Evolutionary conservation across 2,888 invertebrate genomes (phyloP).

Genomic region (Drosophila paramelanica): DNA sequence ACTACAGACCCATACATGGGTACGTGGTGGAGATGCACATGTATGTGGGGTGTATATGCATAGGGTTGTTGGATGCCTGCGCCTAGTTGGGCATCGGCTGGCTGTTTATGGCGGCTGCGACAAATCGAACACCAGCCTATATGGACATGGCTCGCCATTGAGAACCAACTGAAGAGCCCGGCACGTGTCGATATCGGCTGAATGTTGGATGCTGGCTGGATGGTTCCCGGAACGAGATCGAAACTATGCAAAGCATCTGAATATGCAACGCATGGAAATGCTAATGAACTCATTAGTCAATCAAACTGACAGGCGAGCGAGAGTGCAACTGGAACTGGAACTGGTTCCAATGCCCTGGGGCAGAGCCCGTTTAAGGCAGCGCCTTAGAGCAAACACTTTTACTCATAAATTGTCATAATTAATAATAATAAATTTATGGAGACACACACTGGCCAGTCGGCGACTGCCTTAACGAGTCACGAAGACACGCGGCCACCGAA

Average conservation of each 20-base stretch:
- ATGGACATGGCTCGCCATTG: constrained; percentile 58
- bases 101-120: constrained; percentile 55
- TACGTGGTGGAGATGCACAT: not conserved
- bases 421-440: constrained; percentile 74
- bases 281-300: constrained; percentile 62
- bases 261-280: constrained; percentile 42
- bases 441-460: constrained; percentile 31
- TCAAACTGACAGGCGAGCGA: constrained; percentile 17
- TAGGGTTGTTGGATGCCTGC: constrained; percentile 22
- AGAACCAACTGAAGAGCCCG: constrained; percentile 45
- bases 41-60: constrained; percentile 9
- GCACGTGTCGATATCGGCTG: constrained; percentile 43
- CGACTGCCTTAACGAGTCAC: constrained; percentile 47
- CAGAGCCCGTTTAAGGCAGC: constrained; percentile 40
- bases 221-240: constrained; percentile 36
- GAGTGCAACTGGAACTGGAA: constrained; percentile 13
- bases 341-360: constrained; percentile 33
- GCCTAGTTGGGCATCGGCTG: constrained; percentile 40
- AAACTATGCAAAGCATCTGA: constrained; percentile 40
- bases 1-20: not conserved
- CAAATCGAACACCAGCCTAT: constrained; percentile 68
- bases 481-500: constrained; percentile 41
- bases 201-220: not conserved
- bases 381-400: constrained; percentile 61
- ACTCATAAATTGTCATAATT: constrained; percentile 78